Base-by-base conservation (phyloP, 2,113 vertebrate species). In the Phalacrocorax pelagicus region DNA sequence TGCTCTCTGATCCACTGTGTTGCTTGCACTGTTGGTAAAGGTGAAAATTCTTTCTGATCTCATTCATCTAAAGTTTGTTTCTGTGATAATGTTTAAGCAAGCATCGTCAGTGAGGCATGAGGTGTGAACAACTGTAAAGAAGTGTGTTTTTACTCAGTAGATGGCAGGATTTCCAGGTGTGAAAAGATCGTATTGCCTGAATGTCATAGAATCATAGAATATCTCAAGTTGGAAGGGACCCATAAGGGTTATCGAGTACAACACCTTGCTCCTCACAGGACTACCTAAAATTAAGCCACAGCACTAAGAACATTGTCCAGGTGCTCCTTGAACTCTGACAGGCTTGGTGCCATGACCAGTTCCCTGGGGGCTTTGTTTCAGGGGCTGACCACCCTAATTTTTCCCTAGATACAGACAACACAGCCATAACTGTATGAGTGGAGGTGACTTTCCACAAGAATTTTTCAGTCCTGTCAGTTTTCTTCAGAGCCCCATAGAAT, bases 351-450 rank as follows among this genome's bases (percentile, higher is more conserved):
- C 7, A 2, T 58, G 40, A 70, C 5, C 6, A 26, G 20, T 52
- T 66, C 36, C 38, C 23, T 54, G 13, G 12, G 38, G 2, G 75
- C 11, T 20, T 17, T 83, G 32, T 54, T 86, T 7, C n/a, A 6
- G 2, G 44, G 30, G 44, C 10, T 0, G 1, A 65, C 2, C 6
- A 65, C 7, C 3, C 1, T 1, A 36, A 7, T 40, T 72, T 91
- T 82, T 85, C 26, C 20, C 52, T 58, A 74, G n/a, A 36, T 79
- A 9, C 3, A 61, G 61, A 52, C 4, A 72, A 21, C 18, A 59
- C 20, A 90, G 20, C 2, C 15, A 21, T n/a, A 63, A 51, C 34
- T 72, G 15, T 46, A 26, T 18, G 47, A 86, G 32, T 2, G 1
- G 52, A 85, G 14, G 16, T 69, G 18, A 30, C 18, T 75, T 94